These are phyloP conservation scores for Zosterops pallidus DNA, from an alignment of 2,113 vertebrate genomes.

Conservation along the genomic window DNA sequence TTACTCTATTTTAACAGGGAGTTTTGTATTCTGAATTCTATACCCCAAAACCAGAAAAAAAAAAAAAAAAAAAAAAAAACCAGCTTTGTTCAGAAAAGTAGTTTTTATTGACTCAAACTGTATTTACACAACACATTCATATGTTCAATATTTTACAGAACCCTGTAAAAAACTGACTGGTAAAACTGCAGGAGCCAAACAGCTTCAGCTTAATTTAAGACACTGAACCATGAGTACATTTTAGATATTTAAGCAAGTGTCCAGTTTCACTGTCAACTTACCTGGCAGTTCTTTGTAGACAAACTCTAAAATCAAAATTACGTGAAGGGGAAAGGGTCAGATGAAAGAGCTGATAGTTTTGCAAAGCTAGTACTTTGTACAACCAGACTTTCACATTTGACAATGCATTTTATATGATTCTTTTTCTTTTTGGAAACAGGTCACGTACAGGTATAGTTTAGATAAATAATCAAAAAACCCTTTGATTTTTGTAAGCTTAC, in stretches of 20 bases:
- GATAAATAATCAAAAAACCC: background rate
- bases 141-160: conserved; percentile 76
- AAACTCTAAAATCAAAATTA: background rate
- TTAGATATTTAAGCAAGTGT: conserved; percentile 36
- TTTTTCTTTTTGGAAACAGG: background rate
- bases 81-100: conserved; percentile 51
- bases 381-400: background rate
- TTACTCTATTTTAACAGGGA: background rate
- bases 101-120: conserved; percentile 76
- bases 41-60: background rate
- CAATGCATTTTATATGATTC: background rate
- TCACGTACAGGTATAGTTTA: background rate
- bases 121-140: conserved; percentile 81
- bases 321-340: background rate
- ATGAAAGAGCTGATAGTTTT: background rate
- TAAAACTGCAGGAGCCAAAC: conserved; percentile 72
- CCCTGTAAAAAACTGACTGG: conserved; percentile 72
- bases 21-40: background rate
- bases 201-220: conserved; percentile 51
- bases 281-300: background rate
- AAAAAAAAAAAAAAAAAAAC: background rate
- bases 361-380: conserved; percentile 3
- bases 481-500: background rate
- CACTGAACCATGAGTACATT: conserved; percentile 44
- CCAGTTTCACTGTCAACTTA: conserved; percentile 38